Conservation (phyloP, 2,888 invertebrate genomes). For the Noctua fimbriata region DNA sequence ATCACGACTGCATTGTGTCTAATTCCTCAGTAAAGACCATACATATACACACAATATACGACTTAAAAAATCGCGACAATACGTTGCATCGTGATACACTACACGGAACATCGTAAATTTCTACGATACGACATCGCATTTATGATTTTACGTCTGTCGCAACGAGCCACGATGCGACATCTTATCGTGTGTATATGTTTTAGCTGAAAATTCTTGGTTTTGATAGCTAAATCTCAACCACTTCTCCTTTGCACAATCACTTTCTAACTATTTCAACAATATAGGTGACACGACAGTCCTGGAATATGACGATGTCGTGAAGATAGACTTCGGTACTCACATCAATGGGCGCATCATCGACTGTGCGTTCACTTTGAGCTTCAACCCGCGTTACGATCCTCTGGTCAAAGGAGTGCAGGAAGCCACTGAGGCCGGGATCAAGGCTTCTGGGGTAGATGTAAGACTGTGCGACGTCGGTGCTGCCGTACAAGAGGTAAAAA, state of each 20-base stretch:
- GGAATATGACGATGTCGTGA: conserved; percentile 98
- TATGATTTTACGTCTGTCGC: background rate
- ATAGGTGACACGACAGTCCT: conserved; percentile 97
- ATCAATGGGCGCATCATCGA: conserved; percentile 99
- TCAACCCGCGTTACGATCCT: conserved; percentile 98
- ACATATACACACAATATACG: background rate
- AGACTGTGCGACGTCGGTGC: conserved; percentile 99
- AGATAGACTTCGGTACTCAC: conserved; percentile 99
- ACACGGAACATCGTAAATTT: background rate
- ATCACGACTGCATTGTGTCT: background rate
- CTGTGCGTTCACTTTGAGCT: conserved; percentile 99
- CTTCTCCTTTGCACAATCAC: background rate
- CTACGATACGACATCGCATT: background rate
- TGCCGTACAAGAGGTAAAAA: conserved; percentile 96
- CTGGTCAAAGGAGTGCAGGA: conserved; percentile 98
- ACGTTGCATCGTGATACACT: background rate
- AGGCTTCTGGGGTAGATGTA: conserved; percentile 98
- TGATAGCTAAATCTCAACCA: background rate
- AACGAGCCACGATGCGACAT: background rate
- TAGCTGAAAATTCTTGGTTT: background rate
- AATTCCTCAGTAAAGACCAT: background rate
- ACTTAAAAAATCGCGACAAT: background rate
- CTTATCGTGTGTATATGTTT: background rate
- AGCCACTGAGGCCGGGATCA: conserved; percentile 99
- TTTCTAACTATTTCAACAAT: conserved; percentile 24